These are phyloP conservation scores for Siphlonurus alternatus DNA, from an alignment of 2,888 invertebrate genomes.

Conservation along the genomic window DNA sequence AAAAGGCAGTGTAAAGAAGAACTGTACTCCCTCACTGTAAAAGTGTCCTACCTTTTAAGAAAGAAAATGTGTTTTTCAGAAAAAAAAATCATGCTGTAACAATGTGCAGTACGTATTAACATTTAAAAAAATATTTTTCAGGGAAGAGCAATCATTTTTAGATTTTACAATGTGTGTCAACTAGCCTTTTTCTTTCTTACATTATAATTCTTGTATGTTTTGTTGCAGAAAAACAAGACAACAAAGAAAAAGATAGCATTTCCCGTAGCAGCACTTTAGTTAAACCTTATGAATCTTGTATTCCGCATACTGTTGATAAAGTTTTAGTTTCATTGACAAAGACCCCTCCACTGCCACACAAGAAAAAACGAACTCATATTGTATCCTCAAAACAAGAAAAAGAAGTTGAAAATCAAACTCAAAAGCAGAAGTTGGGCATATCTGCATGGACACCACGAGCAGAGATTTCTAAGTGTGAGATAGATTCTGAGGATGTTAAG, in stretches of 20 bases:
- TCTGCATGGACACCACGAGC: no score
- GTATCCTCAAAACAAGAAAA: conserved; percentile 21
- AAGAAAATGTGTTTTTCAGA: no score
- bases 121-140: no score
- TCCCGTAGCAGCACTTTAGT: neutral
- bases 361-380: conserved; percentile 16
- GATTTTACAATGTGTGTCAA: no score
- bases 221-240: conserved; percentile 19
- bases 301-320: conserved; percentile 10
- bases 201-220: no score
- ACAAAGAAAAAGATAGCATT: conserved; percentile 14
- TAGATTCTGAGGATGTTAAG: neutral
- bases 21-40: no score
- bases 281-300: neutral
- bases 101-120: no score
- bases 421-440: conserved; percentile 17
- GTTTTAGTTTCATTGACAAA: conserved; percentile 8
- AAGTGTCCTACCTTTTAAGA: no score
- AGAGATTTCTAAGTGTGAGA: neutral
- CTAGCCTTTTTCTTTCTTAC: no score
- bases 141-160: no score
- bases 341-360: conserved; percentile 19
- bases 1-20: no score
- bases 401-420: conserved; percentile 21
- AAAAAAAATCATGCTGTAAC: no score